Evolutionary conservation across 1,140 invertebrate species (phyloP).

Genomic region (Colletes gigas): DNA sequence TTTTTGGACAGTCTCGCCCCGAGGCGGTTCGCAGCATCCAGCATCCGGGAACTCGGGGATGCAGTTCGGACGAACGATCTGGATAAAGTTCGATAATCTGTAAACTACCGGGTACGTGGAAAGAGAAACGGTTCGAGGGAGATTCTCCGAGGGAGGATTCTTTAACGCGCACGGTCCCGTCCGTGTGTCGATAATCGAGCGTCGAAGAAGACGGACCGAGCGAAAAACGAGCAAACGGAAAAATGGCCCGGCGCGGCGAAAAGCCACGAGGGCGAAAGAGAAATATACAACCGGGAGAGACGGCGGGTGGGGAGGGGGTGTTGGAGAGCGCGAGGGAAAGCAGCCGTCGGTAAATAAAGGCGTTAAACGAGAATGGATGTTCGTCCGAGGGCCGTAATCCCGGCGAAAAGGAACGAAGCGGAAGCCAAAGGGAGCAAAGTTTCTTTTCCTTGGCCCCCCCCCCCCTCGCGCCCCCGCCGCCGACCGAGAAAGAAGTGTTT

Average conservation of each 20-base stretch:
- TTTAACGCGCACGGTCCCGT: neutral
- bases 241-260: constrained; percentile 12
- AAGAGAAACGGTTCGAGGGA: too few relatives aligned
- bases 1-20: neutral
- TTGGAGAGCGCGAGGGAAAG: constrained; percentile 5
- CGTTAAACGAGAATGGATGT: constrained; percentile 79
- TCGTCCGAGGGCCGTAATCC: constrained; percentile 72
- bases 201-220: neutral
- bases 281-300: constrained; percentile 27
- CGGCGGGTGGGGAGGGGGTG: neutral
- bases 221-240: neutral
- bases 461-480: neutral
- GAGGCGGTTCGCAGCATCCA: neutral
- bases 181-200: constrained; percentile 14
- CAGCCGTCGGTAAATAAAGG: constrained; percentile 76
- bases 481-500: constrained; percentile 60
- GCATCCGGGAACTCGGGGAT: neutral
- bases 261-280: constrained; percentile 5
- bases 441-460: constrained; percentile 18
- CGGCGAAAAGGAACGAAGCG: constrained; percentile 61
- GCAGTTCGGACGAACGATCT: too few relatives aligned
- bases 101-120: too few relatives aligned
- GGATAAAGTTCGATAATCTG: too few relatives aligned
- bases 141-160: too few relatives aligned
- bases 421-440: constrained; percentile 43